A percentile compares a stretch with the other conserved stretches of the same genome.
Conservation (phyloP, 2,113 vertebrate genomes). For the Mohoua ochrocephala region DNA sequence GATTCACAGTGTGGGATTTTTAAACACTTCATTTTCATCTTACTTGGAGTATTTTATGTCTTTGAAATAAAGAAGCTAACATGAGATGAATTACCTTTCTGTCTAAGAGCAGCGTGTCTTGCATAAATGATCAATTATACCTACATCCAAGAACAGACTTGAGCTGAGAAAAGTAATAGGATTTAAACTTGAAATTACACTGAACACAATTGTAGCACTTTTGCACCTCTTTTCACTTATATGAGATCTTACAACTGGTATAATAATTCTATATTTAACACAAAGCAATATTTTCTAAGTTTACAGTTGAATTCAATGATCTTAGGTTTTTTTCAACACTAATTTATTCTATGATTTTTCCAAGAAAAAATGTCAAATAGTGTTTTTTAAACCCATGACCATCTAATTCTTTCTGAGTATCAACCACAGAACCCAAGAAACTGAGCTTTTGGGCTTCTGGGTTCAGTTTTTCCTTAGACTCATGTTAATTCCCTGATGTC, state of each 20-base stretch:
- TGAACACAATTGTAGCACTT: background rate
- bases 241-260: background rate
- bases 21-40: slow-evolving; percentile 36
- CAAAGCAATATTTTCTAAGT: background rate
- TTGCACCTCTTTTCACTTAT: background rate
- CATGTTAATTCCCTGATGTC: background rate
- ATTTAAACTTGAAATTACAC: slow-evolving; percentile 23
- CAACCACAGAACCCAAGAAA: background rate
- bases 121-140: slow-evolving; percentile 40
- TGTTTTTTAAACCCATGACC: background rate
- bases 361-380: background rate
- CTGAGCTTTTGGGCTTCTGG: background rate
- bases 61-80: slow-evolving; percentile 33
- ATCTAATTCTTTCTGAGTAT: background rate
- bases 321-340: background rate
- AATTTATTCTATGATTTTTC: background rate
- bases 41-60: slow-evolving; percentile 22
- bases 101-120: background rate
- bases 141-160: background rate
- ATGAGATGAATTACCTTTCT: background rate
- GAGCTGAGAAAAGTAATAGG: background rate
- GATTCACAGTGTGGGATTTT: slow-evolving; percentile 27
- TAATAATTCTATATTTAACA: background rate
- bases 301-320: background rate
- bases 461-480: background rate